Evolutionary conservation across 2,113 vertebrate species (phyloP), one percentile per base, ranked within the genome.

Genomic region (Calidris pugnax): DNA sequence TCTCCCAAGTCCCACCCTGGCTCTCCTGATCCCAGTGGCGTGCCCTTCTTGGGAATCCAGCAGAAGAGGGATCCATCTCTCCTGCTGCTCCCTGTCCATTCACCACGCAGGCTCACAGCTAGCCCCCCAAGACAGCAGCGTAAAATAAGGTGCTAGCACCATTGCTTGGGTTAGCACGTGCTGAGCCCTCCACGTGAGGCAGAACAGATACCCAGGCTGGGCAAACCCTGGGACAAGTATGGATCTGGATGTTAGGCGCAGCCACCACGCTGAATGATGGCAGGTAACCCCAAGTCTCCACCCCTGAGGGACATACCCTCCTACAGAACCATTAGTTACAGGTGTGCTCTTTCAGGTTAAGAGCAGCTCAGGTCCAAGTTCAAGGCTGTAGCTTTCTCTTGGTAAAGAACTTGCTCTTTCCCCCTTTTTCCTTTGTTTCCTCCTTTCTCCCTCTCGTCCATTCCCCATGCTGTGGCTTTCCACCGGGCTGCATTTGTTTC

Each of bases 11-110:
- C 57, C 39, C 41, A 33, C 6, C 14, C 48, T 6, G 2, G 28
- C 66, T 77, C 53, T 45, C 41, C 39, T n/a, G 41, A 21, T 53
- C 64, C 51, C 86, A 59, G 30, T 2, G 13, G 14, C 48, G 50
- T 0, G 0, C 5, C 18, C 17, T n/a, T 67, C 24, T 27, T 22
- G 35, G 39, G 37, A 90, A 85, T 24, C 21, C 1, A 2, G 4
- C 14, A 37, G 47, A 59, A 41, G 67, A 81, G 32, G 56, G 41
- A 79, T 27, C 32, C 2, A 18, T n/a, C 81, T 67, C 19, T 63
- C 10, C 43, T 62, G 48, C 68, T 56, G 60, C 79, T 77, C 35
- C 11, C 57, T 69, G 83, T 35, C n/a, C 35, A 5, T 26, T 72
- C 11, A 3, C 23, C 45, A 50, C 0, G 0, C 22, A 87, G 26